Conservation (phyloP, 2,888 invertebrate genomes). For the Tridacna gigas region DNA sequence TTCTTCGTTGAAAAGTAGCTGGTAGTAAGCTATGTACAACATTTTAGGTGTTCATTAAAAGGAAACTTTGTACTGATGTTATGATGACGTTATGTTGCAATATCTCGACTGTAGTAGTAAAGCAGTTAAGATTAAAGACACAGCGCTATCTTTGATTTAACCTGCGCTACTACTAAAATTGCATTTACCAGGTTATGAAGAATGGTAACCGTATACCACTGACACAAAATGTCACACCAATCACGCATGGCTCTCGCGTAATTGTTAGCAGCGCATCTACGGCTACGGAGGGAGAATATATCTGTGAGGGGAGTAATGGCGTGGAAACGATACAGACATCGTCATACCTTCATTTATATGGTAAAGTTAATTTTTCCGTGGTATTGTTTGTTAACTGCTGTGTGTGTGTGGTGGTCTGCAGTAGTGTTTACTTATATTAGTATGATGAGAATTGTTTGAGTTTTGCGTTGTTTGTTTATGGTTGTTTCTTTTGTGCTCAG, state of each 20-base stretch:
- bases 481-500: too few species aligned
- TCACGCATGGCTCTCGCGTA: slow-evolving; percentile 63
- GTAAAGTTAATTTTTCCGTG: slow-evolving; percentile 27
- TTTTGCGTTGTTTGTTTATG: too few species aligned
- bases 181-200: slow-evolving; percentile 40
- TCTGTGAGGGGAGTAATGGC: slow-evolving; percentile 66
- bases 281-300: slow-evolving; percentile 57
- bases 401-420: background rate
- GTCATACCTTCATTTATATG: slow-evolving; percentile 57
- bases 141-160: too few species aligned
- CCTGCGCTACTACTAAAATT: too few species aligned
- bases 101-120: too few species aligned
- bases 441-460: background rate
- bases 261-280: slow-evolving; percentile 45
- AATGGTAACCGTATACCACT: slow-evolving; percentile 52
- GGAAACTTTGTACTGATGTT: too few species aligned
- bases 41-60: too few species aligned
- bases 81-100: too few species aligned
- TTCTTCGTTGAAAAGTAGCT: too few species aligned
- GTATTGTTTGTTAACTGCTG: background rate
- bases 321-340: slow-evolving; percentile 60
- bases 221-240: slow-evolving; percentile 45
- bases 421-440: background rate
- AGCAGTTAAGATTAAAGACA: too few species aligned
- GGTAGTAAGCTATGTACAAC: too few species aligned